Conservation (phyloP, 2,797 vertebrate genomes). For the Smutsia temminckii region DNA sequence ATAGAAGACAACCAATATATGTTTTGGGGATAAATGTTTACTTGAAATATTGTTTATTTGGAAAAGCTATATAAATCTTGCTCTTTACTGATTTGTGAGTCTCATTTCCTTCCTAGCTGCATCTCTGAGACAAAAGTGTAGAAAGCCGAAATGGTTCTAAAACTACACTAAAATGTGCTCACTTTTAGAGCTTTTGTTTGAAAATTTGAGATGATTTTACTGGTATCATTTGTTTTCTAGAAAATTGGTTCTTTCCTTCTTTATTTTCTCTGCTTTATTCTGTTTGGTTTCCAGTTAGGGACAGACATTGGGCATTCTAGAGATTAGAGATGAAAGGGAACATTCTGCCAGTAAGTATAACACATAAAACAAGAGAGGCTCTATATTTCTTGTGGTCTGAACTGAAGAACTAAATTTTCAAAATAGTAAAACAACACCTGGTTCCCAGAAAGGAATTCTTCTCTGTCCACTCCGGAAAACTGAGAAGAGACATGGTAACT, state of each 20-base stretch:
- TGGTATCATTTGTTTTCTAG: background rate
- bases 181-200: slow-evolving; percentile 37
- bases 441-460: background rate
- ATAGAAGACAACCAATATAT: background rate
- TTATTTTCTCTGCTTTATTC: background rate
- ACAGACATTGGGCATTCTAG: background rate
- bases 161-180: slow-evolving; percentile 27
- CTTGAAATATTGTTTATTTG: background rate
- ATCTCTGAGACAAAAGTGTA: background rate
- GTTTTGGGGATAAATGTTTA: slow-evolving; percentile 24
- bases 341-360: background rate
- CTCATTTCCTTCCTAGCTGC: slow-evolving; percentile 36
- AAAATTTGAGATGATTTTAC: background rate
- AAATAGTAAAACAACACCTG: background rate
- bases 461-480: background rate
- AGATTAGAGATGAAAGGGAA: background rate
- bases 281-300: background rate
- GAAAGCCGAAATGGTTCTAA: slow-evolving; percentile 1
- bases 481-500: background rate
- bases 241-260: background rate
- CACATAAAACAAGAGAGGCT: background rate
- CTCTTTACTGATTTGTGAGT: background rate
- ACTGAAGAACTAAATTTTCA: background rate
- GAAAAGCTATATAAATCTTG: slow-evolving; percentile 3
- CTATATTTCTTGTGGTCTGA: background rate